These are phyloP conservation scores for Antennarius maculatus DNA, from an alignment of 2,797 vertebrate genomes.

Conservation along the genomic window DNA sequence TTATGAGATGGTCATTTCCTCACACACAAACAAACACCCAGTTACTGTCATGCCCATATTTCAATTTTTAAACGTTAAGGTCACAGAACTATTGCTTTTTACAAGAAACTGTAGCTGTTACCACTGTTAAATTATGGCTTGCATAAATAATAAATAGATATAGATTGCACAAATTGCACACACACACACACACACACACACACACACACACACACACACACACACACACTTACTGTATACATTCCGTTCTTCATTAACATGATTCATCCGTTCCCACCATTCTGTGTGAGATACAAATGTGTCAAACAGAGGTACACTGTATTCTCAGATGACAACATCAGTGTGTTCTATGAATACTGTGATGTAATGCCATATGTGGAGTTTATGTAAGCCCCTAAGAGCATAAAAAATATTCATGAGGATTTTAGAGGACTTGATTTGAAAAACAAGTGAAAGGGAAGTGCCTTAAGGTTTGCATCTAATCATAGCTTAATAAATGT, in stretches of 20 bases:
- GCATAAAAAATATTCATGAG: conserved; percentile 24
- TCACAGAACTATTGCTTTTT: not conserved
- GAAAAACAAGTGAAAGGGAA: not conserved
- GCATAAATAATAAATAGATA: no score
- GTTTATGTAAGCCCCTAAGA: conserved; percentile 9
- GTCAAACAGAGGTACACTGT: not conserved
- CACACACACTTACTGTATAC: no score
- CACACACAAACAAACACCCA: conserved; percentile 13
- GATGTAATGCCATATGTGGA: conserved; percentile 22
- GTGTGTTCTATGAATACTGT: conserved; percentile 16
- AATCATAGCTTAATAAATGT: conserved; percentile 6
- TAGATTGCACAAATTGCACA: no score
- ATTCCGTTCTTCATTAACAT: not conserved
- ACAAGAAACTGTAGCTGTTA: no score
- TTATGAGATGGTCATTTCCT: conserved; percentile 41
- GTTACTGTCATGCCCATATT: conserved; percentile 15
- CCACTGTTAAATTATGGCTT: no score
- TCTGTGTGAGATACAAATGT: not conserved
- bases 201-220: no score
- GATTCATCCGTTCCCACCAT: conserved; percentile 13
- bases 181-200: not conserved
- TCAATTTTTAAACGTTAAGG: conserved; percentile 1
- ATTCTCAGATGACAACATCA: no score
- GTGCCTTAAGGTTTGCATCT: conserved; percentile 12
- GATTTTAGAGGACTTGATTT: conserved; percentile 35